Base-by-base conservation (phyloP, 2,113 vertebrate species). In the Pycnonotus jocosus region DNA sequence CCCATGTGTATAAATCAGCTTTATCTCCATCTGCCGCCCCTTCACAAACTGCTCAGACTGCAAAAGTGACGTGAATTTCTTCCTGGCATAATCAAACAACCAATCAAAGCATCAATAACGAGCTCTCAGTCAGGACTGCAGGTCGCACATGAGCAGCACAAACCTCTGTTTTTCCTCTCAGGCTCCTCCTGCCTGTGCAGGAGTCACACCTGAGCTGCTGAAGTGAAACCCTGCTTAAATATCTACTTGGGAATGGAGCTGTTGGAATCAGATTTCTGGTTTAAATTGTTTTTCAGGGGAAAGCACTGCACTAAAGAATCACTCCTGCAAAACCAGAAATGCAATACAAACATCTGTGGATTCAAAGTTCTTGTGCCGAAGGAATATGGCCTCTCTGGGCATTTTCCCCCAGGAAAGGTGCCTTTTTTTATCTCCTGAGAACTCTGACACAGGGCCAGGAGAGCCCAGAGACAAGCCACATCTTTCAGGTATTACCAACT, bases 321-420 rank as follows among this genome's bases (percentile, higher is more conserved):
- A 47, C 12, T 47, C 62, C n/a, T 86, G 28, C 50, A 85, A n/a
- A 90, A 69, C 2, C 48, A 69, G 71, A 21, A 70, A 73, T 2
- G 1, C 19, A 12, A 33, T 2, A 24, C 1, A 6, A 73, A 47
- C 0, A 2, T 11, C 80, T 1, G 0, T 44, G 12, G 16, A 15
- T 61, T 5, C 44, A 44, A 65, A 73, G 15, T 51, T 76, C 35
- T 79, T 4, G 3, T 77, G 58, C 53, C 53, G 57, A 82, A 83
- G 83, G 30, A 78, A 45, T 54, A 38, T 30, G 53, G 18, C 22
- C 19, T 78, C 44, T 79, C 40, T 44, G 0, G 3, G 56, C 40
- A 15, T 60, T 31, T 37, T 15, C 13, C 33, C 35, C 15, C 7
- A 12, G 40, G 44, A 50, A 50, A 87, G 6, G 10, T 44, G 40